phyloP scores from a whole-genome alignment of 2,113 vertebrate genomes.

The Trochalopteron elliotii region DNA sequence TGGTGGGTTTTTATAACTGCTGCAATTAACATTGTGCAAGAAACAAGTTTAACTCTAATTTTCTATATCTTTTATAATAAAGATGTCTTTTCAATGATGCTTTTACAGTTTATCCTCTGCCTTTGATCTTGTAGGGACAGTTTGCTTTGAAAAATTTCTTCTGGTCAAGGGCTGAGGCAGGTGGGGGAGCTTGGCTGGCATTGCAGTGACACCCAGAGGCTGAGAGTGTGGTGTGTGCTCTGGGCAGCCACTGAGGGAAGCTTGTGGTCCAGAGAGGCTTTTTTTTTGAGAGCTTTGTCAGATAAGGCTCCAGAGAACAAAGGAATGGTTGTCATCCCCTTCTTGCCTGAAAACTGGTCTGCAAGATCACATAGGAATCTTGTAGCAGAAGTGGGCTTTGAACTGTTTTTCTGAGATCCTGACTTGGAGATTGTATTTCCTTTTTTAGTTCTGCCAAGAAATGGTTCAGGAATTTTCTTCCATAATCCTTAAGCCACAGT shows the following conservation, averaged over 20 bases:
- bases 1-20: conserved; percentile 15
- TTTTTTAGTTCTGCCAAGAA: not conserved
- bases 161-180: not conserved
- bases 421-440: not conserved
- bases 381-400: not conserved
- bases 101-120: not conserved
- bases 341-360: not conserved
- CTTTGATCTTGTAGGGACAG: not conserved
- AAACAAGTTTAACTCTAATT: conserved; percentile 39
- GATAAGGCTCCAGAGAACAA: not conserved
- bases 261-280: rapidly evolving
- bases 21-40: conserved; percentile 27
- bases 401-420: not conserved
- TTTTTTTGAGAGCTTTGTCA: not conserved
- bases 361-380: not conserved
- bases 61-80: conserved; percentile 76
- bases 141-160: not conserved
- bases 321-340: not conserved
- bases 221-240: not conserved
- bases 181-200: not conserved
- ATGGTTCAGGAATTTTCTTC: not conserved
- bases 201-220: not conserved
- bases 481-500: not conserved
- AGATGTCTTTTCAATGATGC: not conserved
- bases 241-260: not conserved